A percentile compares a stretch with the other conserved stretches of the same genome.
Evolutionary conservation across 2,888 invertebrate genomes (phyloP).

Genomic region (Amphiduros pacificus): DNA sequence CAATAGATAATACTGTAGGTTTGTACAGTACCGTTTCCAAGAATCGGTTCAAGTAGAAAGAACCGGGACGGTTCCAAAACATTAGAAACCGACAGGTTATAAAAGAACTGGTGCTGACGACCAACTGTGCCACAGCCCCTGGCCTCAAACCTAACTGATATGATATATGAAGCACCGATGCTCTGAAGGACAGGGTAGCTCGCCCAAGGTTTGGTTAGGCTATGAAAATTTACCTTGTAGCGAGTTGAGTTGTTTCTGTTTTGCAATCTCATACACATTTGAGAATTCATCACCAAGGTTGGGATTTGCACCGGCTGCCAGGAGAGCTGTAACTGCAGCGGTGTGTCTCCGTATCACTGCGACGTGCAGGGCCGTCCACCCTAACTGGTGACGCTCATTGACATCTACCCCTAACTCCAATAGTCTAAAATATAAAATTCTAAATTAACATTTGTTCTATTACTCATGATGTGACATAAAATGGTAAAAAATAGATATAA

Average conservation of each 20-base stretch:
- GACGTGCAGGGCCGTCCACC: constrained; percentile 85
- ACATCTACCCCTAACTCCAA: constrained; percentile 57
- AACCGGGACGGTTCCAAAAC: too few species aligned
- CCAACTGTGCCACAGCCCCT: too few species aligned
- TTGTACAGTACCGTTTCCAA: too few species aligned
- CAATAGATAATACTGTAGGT: too few species aligned
- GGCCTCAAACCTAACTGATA: too few species aligned
- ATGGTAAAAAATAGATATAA: not conserved
- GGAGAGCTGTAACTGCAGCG: constrained; percentile 53
- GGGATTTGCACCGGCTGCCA: constrained; percentile 76
- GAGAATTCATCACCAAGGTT: constrained; percentile 77
- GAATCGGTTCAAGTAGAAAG: too few species aligned
- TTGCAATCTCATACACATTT: constrained; percentile 70
- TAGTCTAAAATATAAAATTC: constrained; percentile 34
- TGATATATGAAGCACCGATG: too few species aligned
- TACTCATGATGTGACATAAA: not conserved
- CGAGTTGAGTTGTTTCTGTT: constrained; percentile 71
- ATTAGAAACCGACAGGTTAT: too few species aligned
- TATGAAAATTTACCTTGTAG: constrained; percentile 59
- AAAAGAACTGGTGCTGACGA: too few species aligned
- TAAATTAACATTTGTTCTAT: not conserved
- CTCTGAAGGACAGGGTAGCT: too few species aligned
- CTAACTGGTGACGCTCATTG: constrained; percentile 75
- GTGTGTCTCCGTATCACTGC: constrained; percentile 78
- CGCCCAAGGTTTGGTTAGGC: too few species aligned